A percentile compares a stretch with the other conserved stretches of the same genome.
Conservation (phyloP, 53 echinoderm and acorn worm species). For the Echinarachnius parma region DNA sequence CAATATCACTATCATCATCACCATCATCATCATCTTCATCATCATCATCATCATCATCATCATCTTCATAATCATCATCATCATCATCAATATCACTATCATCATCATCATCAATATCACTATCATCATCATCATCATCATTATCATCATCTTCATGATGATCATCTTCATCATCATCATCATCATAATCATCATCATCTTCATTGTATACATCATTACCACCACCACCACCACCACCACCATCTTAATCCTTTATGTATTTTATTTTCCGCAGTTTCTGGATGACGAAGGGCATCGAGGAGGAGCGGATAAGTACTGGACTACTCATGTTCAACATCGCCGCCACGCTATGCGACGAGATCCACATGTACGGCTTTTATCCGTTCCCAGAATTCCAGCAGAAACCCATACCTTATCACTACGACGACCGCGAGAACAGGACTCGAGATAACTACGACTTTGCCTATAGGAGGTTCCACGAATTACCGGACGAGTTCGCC, state of each 20-base stretch:
- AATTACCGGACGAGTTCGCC: constrained; percentile 87
- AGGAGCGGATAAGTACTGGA: constrained; percentile 90
- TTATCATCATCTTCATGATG: no score
- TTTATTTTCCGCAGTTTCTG: constrained; percentile 78
- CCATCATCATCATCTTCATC: neutral
- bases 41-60: neutral
- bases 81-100: constrained; percentile 6
- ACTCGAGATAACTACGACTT: constrained; percentile 66
- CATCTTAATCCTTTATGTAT: neutral
- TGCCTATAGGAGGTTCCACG: constrained; percentile 67
- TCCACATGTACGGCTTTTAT: constrained; percentile 93
- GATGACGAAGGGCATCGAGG: constrained; percentile 83
- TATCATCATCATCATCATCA: neutral
- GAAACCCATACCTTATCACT: constrained; percentile 84
- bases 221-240: neutral
- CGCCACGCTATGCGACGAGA: constrained; percentile 78
- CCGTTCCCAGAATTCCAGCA: constrained; percentile 80
- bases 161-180: constrained; percentile 1
- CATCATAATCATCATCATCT: neutral
- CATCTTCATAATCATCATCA: neutral
- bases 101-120: neutral
- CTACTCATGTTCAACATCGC: constrained; percentile 96
- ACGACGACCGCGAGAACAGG: constrained; percentile 64
- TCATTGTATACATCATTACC: neutral
- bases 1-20: neutral